Base-by-base conservation (phyloP, 2,888 invertebrate species). In the Epistrophe eligans region DNA sequence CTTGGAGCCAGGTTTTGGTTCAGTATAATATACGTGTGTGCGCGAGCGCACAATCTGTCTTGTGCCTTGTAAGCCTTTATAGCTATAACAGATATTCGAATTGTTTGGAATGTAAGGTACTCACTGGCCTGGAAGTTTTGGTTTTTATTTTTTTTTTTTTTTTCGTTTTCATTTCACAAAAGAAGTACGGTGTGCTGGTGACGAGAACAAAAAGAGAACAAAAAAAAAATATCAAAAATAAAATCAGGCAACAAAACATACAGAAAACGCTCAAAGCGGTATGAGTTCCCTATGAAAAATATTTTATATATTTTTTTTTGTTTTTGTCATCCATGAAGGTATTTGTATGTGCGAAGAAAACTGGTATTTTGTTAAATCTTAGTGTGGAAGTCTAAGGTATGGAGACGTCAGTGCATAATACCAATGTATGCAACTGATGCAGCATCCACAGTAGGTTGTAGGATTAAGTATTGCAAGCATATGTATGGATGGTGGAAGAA, bases 31-130 rank as follows among this genome's bases (percentile, higher is more conserved):
- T 79, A 79, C 84, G 71, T 80, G 76, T 76, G 84, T 79, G 70
- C 79, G 79, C 84, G 70, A 79, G 84, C 76, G 79, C 67, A 76
- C 79, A 76, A 45, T 77, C 58, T 76, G 64, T 40, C 74, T 74
- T 74, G 67, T 60, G 67, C 17, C 74, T 70, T 67, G 70, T 70
- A n/a, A n/a, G 79, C 62, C 83, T 79, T 79, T 24, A 24, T 52
- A 50, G 45, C 79, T 79, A n/a, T n/a, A 73, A 84, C 72, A 83
- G 83, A 83, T 79, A 87, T 74, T 87, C 74, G 87, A 87, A 87
- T 87, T 87, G 83, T 87, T 83, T 76, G 87, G 87, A 87, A 87
- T 87, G 87, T 66, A 83, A 79, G 87, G 76, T 87, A 87, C 82
- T 67, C 83, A 76, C 83, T 83, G 74, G 87, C 79, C 83, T 87